phyloP scores from a whole-genome alignment of 2,113 vertebrate species.

The Rhipidura dahli region DNA sequence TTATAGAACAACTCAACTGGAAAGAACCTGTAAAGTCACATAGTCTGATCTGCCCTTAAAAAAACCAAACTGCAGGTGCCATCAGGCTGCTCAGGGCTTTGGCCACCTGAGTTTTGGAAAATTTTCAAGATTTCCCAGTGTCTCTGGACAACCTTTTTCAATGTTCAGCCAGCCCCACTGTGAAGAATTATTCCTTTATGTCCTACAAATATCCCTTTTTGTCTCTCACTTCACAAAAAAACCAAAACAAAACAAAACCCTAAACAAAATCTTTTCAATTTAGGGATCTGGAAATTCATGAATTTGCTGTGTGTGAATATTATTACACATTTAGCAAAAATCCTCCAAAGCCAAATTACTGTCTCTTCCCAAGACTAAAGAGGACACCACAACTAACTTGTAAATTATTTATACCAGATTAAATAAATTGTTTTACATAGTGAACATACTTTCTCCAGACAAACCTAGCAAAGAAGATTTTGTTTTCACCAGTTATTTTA shows the following conservation, averaged over 20 bases:
- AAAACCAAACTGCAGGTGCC: not conserved
- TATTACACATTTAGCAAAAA: not conserved
- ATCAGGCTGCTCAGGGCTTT: not conserved
- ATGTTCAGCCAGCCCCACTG: not conserved
- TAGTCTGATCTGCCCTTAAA: not conserved
- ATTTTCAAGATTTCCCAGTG: not conserved
- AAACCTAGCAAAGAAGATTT: not conserved
- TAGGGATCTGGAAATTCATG: not conserved
- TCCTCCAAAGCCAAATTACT: not conserved
- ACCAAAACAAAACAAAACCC: rapidly evolving
- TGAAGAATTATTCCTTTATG: not conserved
- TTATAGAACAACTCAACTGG: not conserved
- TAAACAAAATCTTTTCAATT: not conserved
- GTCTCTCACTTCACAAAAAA: not conserved
- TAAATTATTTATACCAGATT: not conserved
- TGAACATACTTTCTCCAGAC: not conserved
- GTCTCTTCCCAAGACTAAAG: not conserved
- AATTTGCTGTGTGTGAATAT: not conserved
- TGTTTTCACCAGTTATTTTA: not conserved
- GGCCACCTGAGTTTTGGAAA: not conserved
- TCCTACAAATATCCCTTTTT: not conserved
- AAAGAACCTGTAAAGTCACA: not conserved
- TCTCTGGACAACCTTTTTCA: not conserved
- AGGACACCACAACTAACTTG: not conserved
- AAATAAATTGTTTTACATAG: not conserved